Conservation (phyloP, 1,140 invertebrate species). For the Lasioglossum albipes region DNA sequence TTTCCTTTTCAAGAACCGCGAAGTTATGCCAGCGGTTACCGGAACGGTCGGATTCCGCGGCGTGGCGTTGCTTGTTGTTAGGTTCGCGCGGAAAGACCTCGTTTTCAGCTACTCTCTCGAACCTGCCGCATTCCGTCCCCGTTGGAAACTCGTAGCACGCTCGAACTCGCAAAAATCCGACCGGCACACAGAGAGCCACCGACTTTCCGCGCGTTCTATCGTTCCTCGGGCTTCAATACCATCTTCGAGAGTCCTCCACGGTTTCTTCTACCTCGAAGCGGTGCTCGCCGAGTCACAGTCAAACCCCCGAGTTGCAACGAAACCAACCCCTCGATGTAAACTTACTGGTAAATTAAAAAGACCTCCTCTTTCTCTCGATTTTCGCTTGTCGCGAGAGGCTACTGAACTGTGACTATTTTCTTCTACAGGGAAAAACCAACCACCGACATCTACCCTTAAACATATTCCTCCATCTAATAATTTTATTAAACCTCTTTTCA, state of each 20-base stretch:
- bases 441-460: no score
- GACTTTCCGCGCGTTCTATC: conserved; percentile 11
- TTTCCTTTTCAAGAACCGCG: conserved; percentile 38
- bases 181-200: conserved; percentile 4
- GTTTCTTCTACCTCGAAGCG: conserved; percentile 30
- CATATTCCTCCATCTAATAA: no score
- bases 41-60: conserved; percentile 21
- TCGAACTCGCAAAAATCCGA: conserved; percentile 45
- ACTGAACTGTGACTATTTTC: no score
- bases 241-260: conserved; percentile 22
- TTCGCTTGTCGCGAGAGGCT: no score
- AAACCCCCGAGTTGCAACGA: no score
- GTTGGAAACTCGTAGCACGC: conserved; percentile 18
- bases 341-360: no score
- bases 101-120: conserved; percentile 12
- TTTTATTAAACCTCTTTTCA: no score
- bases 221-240: conserved; percentile 20
- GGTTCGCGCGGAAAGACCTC: conserved; percentile 38
- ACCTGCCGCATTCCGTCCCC: neutral
- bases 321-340: no score
- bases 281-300: neutral
- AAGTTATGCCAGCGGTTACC: conserved; percentile 48
- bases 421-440: no score
- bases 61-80: conserved; percentile 12
- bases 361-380: no score